Percentiles rank a stretch among this genome's conserved stretches.
Conservation (phyloP, 2,797 vertebrate species). For the Ataeniobius toweri region DNA sequence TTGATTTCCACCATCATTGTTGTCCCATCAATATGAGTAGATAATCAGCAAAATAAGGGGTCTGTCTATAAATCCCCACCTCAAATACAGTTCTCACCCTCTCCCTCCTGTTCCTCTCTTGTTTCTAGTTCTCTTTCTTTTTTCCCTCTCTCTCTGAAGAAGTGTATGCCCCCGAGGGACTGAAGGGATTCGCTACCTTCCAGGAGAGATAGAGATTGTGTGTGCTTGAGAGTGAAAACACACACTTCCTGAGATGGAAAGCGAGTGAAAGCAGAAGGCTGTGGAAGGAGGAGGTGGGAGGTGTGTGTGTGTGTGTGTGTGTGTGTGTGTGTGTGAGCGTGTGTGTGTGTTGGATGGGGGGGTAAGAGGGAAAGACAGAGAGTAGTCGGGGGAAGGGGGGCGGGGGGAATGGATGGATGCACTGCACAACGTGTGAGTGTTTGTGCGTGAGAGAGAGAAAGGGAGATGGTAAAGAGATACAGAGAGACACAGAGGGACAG, state of each 20-base stretch:
- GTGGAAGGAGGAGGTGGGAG: slow-evolving; percentile 37
- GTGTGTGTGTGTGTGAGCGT: too few relatives aligned
- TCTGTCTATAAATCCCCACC: slow-evolving; percentile 62
- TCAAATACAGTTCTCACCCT: slow-evolving; percentile 60
- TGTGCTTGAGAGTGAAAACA: slow-evolving; percentile 53
- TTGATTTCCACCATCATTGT: slow-evolving; percentile 58
- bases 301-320: not conserved
- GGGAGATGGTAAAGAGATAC: slow-evolving; percentile 62
- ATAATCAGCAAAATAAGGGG: slow-evolving; percentile 68
- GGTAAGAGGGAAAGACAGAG: slow-evolving; percentile 75
- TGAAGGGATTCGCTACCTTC: slow-evolving; percentile 73
- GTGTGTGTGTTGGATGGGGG: slow-evolving; percentile 38
- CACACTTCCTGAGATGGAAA: slow-evolving; percentile 70
- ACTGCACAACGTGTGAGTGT: slow-evolving; percentile 57
- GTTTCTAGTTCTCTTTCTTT: slow-evolving; percentile 63
- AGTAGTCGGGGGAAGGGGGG: slow-evolving; percentile 66
- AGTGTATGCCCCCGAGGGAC: slow-evolving; percentile 75
- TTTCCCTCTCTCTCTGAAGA: slow-evolving; percentile 74
- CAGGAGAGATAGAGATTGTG: slow-evolving; percentile 70
- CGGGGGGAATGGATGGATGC: slow-evolving; percentile 75
- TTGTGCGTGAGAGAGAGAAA: slow-evolving; percentile 32
- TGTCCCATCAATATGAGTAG: slow-evolving; percentile 66
- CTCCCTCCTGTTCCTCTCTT: slow-evolving; percentile 53
- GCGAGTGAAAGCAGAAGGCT: slow-evolving; percentile 69
- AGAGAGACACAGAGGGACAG: slow-evolving; percentile 70